A percentile compares a stretch with the other conserved stretches of the same genome.
These are phyloP conservation scores for Neocrepidodera transversa DNA, from an alignment of 2,888 invertebrate genomes.

Conservation along the genomic window DNA sequence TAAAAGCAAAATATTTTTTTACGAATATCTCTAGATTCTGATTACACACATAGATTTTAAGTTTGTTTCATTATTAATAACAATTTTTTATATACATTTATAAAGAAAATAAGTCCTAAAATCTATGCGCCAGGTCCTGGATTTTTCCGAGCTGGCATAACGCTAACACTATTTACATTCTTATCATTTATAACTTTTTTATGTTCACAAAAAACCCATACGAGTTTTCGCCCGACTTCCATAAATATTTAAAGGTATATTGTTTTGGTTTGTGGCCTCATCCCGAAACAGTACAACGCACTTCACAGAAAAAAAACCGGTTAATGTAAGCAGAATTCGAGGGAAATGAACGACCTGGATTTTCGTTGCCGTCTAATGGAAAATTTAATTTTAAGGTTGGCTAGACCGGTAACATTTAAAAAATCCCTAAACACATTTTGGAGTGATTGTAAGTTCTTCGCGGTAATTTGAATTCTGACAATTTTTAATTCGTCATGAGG, in stretches of 20 bases:
- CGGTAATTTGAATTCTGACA: not conserved
- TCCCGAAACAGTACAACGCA: conserved; percentile 14
- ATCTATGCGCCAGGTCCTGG: too few species aligned
- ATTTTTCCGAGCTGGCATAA: too few species aligned
- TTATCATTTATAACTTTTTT: conserved; percentile 14
- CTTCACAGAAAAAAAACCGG: conserved; percentile 14
- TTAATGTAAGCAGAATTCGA: conserved; percentile 14
- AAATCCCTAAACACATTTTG: conserved; percentile 8
- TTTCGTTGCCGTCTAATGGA: conserved; percentile 4
- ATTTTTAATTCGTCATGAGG: too few species aligned
- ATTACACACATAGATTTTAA: too few species aligned
- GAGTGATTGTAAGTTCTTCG: not conserved
- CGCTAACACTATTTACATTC: conserved; percentile 21
- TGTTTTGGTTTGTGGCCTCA: conserved; percentile 15
- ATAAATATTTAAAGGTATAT: conserved; percentile 22
- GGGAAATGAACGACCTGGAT: conserved; percentile 16
- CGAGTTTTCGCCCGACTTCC: conserved; percentile 4
- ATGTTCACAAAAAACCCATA: conserved; percentile 6
- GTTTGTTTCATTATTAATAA: too few species aligned
- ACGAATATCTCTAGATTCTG: too few species aligned
- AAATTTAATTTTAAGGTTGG: conserved; percentile 12
- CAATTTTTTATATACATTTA: too few species aligned
- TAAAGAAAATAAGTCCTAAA: too few species aligned
- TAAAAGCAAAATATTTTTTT: too few species aligned
- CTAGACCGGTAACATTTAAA: conserved; percentile 3